A percentile compares a stretch with the other conserved stretches of the same genome.
Evolutionary conservation across 2,888 invertebrate genomes (phyloP).

Genomic region (Ceramica pisi): DNA sequence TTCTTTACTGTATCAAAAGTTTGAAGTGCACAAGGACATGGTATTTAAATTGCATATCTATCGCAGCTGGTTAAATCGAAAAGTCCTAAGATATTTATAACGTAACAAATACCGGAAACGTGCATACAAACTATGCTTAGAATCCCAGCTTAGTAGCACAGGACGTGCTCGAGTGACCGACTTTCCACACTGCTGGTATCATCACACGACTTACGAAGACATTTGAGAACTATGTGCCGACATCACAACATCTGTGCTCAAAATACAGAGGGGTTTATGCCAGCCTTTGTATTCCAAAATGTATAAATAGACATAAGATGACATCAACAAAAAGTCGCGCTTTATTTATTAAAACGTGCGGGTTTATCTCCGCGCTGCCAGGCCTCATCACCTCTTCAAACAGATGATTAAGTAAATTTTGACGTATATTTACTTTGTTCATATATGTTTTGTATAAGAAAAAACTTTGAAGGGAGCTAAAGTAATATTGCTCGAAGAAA

Average conservation of each 20-base stretch:
- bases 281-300: constrained; percentile 23
- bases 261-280: constrained; percentile 44
- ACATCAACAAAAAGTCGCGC: constrained; percentile 19
- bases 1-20: constrained; percentile 16
- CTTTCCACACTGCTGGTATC: constrained; percentile 67
- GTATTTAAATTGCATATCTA: constrained; percentile 58
- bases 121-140: constrained; percentile 68
- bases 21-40: constrained; percentile 7
- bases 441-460: not conserved
- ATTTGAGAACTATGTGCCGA: constrained; percentile 74
- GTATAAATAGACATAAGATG: constrained; percentile 32
- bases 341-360: constrained; percentile 36
- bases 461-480: constrained; percentile 15
- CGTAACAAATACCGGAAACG: constrained; percentile 68
- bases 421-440: constrained; percentile 1
- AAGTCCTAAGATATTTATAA: constrained; percentile 60
- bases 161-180: constrained; percentile 76
- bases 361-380: constrained; percentile 42
- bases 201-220: constrained; percentile 66
- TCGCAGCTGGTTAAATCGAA: constrained; percentile 46
- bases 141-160: constrained; percentile 68
- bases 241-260: constrained; percentile 71
- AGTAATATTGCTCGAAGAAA: constrained; percentile 38
- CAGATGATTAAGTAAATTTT: constrained; percentile 17
- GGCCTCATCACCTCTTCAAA: constrained; percentile 28